A percentile compares a stretch with the other conserved stretches of the same genome.
Evolutionary conservation across 2,797 vertebrate genomes (phyloP).

Genomic region (Sebastes paucispinis): DNA sequence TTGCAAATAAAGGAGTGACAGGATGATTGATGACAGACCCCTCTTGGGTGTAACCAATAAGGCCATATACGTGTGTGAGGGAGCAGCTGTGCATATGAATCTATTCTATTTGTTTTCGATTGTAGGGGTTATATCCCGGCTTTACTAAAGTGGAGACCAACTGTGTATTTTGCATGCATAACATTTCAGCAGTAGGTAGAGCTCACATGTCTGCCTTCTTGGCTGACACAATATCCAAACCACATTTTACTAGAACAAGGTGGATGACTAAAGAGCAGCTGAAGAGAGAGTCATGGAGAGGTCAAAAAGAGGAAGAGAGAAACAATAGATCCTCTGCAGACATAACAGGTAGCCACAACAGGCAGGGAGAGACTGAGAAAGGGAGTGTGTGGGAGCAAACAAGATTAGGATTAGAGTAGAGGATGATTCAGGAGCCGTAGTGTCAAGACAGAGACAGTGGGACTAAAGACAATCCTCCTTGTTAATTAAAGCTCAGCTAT

Average conservation of each 20-base stretch:
- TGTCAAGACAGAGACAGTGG: slow-evolving; percentile 35
- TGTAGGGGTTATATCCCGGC: background rate
- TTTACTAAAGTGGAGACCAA: background rate
- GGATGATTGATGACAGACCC: slow-evolving; percentile 40
- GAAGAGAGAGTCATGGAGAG: background rate
- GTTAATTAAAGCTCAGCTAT: slow-evolving; percentile 61
- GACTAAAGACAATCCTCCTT: slow-evolving; percentile 50
- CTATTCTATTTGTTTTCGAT: slow-evolving; percentile 5
- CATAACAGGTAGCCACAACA: slow-evolving; percentile 3
- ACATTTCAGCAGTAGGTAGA: background rate
- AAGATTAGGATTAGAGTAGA: slow-evolving; percentile 64
- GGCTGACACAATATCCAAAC: background rate
- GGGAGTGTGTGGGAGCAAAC: slow-evolving; percentile 44
- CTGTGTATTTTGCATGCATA: background rate
- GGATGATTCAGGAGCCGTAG: slow-evolving; percentile 50
- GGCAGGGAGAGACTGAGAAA: background rate
- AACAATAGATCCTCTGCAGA: background rate
- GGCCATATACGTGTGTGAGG: background rate
- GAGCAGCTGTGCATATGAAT: slow-evolving; percentile 16
- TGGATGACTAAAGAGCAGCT: background rate
- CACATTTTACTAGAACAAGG: background rate
- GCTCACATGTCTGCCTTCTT: background rate
- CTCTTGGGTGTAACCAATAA: slow-evolving; percentile 20
- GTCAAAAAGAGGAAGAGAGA: background rate
- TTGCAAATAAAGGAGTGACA: slow-evolving; percentile 41